Conservation (phyloP, 2,113 vertebrate genomes). For the Cichladusa arquata region DNA sequence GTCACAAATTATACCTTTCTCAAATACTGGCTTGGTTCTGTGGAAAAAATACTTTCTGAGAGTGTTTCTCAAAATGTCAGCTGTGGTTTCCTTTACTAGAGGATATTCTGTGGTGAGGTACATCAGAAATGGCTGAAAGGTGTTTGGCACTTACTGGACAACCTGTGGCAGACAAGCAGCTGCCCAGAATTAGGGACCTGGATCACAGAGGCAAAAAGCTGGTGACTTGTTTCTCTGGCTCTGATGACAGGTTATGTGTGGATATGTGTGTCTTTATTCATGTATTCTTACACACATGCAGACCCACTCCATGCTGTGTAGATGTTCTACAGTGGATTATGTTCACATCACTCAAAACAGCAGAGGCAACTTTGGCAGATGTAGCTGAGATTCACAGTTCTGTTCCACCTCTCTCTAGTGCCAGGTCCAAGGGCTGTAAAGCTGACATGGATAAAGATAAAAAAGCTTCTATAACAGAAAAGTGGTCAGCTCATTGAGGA, state of each 20-base stretch:
- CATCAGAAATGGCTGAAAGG: background rate
- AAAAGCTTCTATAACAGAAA: background rate
- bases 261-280: background rate
- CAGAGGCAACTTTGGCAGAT: background rate
- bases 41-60: background rate
- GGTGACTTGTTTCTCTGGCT: background rate
- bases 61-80: background rate
- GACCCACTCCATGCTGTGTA: background rate
- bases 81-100: background rate
- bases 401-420: background rate
- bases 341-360: background rate
- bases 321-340: background rate
- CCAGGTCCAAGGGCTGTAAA: background rate
- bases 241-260: background rate
- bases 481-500: background rate
- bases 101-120: background rate
- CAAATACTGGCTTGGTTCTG: background rate
- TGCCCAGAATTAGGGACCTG: background rate
- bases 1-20: background rate
- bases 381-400: background rate
- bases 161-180: background rate
- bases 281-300: background rate
- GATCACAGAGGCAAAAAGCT: background rate
- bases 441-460: background rate
- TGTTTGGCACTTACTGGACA: background rate